phyloP scores from a whole-genome alignment of 2,888 invertebrate genomes.

The Linnaemya vulpina region DNA sequence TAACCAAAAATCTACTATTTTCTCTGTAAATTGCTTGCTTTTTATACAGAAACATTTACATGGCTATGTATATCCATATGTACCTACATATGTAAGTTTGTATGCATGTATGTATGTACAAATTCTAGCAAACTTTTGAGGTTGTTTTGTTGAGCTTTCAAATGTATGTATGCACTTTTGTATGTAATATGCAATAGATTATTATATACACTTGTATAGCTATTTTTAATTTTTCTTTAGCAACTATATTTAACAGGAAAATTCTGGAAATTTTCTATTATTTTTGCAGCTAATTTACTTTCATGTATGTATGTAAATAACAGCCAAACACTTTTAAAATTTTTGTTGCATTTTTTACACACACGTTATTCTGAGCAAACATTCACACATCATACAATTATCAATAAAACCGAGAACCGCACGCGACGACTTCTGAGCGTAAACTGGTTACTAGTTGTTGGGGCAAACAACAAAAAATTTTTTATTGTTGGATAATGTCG shows the following conservation, averaged over 20 bases:
- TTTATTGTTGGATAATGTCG: conserved; percentile 53
- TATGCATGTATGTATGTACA: not conserved
- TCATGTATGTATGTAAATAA: not conserved
- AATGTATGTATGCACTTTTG: conserved; percentile 1
- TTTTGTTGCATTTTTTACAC: conserved; percentile 40
- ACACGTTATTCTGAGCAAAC: conserved; percentile 46
- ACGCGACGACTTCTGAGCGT: conserved; percentile 71
- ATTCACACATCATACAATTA: conserved; percentile 51
- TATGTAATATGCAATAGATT: not conserved
- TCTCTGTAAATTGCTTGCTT: conserved; percentile 32
- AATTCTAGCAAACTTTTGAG: conserved; percentile 9
- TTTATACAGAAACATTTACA: conserved; percentile 20
- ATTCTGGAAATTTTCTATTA: conserved; percentile 7
- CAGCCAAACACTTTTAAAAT: not conserved
- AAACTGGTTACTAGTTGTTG: conserved; percentile 65
- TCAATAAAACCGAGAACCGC: conserved; percentile 59
- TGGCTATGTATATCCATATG: not conserved
- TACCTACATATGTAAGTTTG: no score
- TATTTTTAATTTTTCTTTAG: not conserved
- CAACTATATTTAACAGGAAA: not conserved
- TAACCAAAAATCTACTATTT: conserved; percentile 5
- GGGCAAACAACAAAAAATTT: conserved; percentile 39
- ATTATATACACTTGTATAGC: not conserved
- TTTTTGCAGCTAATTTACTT: conserved; percentile 18
- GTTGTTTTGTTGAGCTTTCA: not conserved